Conservation (phyloP, 1,140 invertebrate species). For the Epicauta chinensis region DNA sequence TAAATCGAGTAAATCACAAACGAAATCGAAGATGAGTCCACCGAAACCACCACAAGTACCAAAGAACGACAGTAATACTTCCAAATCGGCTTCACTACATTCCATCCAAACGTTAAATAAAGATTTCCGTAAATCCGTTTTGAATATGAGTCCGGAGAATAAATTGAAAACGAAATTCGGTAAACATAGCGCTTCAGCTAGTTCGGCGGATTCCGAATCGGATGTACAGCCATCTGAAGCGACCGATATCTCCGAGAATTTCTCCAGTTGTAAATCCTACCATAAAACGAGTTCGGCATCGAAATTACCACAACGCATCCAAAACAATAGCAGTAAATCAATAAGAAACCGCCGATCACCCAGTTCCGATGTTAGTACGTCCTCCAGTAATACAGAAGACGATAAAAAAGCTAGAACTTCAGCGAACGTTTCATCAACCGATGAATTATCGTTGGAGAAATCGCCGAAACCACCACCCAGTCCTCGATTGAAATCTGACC, state of each 20-base stretch:
- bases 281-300: slow-evolving; percentile 30
- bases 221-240: slow-evolving; percentile 30
- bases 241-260: slow-evolving; percentile 36
- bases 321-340: slow-evolving; percentile 32
- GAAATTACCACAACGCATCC: slow-evolving; percentile 31
- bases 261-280: slow-evolving; percentile 33
- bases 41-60: slow-evolving; percentile 52
- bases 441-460: slow-evolving; percentile 52
- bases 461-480: slow-evolving; percentile 48
- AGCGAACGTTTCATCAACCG: slow-evolving; percentile 48
- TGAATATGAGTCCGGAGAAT: slow-evolving; percentile 59
- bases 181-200: slow-evolving; percentile 48
- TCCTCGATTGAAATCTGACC: slow-evolving; percentile 44
- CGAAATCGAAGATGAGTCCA: slow-evolving; percentile 30
- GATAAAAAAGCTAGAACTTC: slow-evolving; percentile 47
- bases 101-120: slow-evolving; percentile 55
- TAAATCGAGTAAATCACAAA: slow-evolving; percentile 27
- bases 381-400: slow-evolving; percentile 48
- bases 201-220: slow-evolving; percentile 49
- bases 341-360: slow-evolving; percentile 38
- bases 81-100: slow-evolving; percentile 44
- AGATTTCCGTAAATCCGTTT: slow-evolving; percentile 67
- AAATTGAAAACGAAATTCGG: slow-evolving; percentile 36
- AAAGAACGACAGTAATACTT: slow-evolving; percentile 45
- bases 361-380: slow-evolving; percentile 38